These are phyloP conservation scores for Gibbula magus DNA, from an alignment of 2,888 invertebrate species.

Conservation along the genomic window DNA sequence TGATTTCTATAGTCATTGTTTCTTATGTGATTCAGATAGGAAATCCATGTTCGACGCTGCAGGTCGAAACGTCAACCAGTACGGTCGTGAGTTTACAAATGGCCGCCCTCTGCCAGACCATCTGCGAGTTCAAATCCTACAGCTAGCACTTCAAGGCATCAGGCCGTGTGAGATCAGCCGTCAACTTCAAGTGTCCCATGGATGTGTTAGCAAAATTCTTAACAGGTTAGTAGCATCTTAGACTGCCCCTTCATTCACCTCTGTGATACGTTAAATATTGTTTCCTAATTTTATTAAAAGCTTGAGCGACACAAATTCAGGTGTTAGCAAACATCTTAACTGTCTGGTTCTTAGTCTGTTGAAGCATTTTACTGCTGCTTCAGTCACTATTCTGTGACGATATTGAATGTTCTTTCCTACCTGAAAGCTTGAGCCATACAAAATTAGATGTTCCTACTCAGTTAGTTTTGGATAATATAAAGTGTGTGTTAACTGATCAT, in stretches of 20 bases:
- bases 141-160: slow-evolving; percentile 73
- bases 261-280: background rate
- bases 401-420: no score
- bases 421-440: no score
- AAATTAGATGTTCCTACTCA: no score
- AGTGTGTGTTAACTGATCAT: no score
- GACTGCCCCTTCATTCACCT: background rate
- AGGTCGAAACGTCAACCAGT: slow-evolving; percentile 74
- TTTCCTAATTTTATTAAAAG: background rate
- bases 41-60: slow-evolving; percentile 36
- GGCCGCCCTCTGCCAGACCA: slow-evolving; percentile 74
- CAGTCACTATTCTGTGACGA: no score
- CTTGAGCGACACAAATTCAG: background rate
- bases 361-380: no score
- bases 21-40: background rate
- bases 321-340: no score
- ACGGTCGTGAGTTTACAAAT: slow-evolving; percentile 74
- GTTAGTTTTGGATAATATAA: no score
- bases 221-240: slow-evolving; percentile 65
- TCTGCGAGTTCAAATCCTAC: slow-evolving; percentile 73
- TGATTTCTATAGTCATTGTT: background rate
- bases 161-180: slow-evolving; percentile 75
- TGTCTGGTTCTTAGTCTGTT: no score
- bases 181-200: slow-evolving; percentile 74
- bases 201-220: slow-evolving; percentile 75